Base-by-base conservation (phyloP, 2,888 invertebrate species). In the Lordiphosa fenestrarum region DNA sequence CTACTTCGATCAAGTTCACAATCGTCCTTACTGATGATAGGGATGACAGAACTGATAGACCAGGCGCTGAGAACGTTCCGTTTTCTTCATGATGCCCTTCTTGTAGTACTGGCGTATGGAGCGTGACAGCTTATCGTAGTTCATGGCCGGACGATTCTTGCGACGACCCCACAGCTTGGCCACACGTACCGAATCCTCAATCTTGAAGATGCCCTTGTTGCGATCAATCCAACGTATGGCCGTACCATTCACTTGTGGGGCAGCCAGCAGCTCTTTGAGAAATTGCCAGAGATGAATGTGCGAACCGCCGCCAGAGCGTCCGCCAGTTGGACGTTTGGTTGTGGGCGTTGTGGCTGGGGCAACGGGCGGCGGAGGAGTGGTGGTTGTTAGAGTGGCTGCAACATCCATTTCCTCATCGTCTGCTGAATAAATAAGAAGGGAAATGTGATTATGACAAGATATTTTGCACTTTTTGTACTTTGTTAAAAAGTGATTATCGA, bases 231-330 rank as follows among this genome's bases (percentile, higher is more conserved):
- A 99, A 87, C 98, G 94, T 87, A 99, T 99, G 88, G 98, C 98
- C 4, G 95, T 95, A 9, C 97, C 96, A 89, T 98, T 96, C 33
- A 94, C 90, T 74, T 96, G 95, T 0, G 98, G 96, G 49, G 96
- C 94, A 15, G 95, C 93, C 1, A 99, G 92, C 12, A 99, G 92
- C 89, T 99, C 98, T 89, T 98, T 98, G 52, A 99, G 92, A 90
- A 99, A 99, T 90, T 99, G 98, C 99, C 99, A 99, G 44, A 99
- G 92, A 89, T 99, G 99, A 77, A 99, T 99, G 90, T 97, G 97
- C 0, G 97, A 95, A 69, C 95, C 94, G 46, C 84, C 83, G 10
- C 94, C 93, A 41, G 91, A 90, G 54, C 90, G 86, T 40, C 71
- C 56, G 30, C 70, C 74, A n/a, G 53, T 72, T 33, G 68, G 12